These are phyloP conservation scores for Drosophila parvula DNA, from an alignment of 1,140 invertebrate species.

Conservation along the genomic window DNA sequence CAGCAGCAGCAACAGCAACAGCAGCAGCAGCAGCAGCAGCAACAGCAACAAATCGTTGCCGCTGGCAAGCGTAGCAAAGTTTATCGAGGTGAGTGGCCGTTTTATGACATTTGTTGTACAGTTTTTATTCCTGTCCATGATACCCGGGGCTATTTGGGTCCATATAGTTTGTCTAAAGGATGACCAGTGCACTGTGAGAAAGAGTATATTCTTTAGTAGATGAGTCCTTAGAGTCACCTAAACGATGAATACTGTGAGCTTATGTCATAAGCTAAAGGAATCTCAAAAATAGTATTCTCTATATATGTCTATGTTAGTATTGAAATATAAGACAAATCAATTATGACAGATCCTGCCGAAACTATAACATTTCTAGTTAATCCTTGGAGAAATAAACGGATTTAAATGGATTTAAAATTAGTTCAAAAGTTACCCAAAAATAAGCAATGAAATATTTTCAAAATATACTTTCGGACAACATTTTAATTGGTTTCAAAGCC, in stretches of 20 bases:
- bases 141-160: constrained; percentile 45
- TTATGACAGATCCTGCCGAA: no score
- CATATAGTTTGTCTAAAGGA: constrained; percentile 48
- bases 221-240: not conserved
- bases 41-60: constrained; percentile 67
- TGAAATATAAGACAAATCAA: no score
- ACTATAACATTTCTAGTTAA: no score
- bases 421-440: not conserved
- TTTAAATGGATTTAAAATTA: not conserved
- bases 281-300: no score
- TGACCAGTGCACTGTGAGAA: constrained; percentile 22
- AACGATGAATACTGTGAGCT: no score
- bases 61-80: constrained; percentile 82
- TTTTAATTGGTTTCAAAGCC: not conserved
- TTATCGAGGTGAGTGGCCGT: constrained; percentile 82
- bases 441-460: not conserved
- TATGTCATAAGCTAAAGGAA: no score
- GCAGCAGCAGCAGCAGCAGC: constrained; percentile 58
- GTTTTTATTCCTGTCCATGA: constrained; percentile 53
- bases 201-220: not conserved
- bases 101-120: constrained; percentile 79
- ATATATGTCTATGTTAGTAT: no score
- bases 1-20: constrained; percentile 49
- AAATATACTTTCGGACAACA: not conserved
- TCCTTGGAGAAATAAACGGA: not conserved